phyloP scores from a whole-genome alignment of 2,797 vertebrate species.

The Peromyscus eremicus region DNA sequence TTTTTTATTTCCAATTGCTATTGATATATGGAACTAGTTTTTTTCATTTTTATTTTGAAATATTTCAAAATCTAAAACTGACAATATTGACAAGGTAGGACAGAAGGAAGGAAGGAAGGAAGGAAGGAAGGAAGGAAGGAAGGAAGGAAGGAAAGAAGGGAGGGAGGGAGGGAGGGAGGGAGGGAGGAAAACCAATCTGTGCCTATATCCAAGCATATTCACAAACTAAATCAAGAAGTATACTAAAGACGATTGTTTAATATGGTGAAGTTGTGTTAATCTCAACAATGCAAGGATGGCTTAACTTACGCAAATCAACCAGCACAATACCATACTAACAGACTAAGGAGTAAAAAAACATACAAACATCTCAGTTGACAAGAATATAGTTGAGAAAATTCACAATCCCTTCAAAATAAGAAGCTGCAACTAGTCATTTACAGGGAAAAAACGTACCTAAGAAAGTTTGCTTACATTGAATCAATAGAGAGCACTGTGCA shows the following conservation, averaged over 20 bases:
- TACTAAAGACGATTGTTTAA: background rate
- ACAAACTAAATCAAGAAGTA: background rate
- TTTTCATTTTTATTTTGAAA: background rate
- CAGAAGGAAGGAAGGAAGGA: background rate
- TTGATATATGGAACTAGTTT: background rate
- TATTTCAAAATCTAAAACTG: background rate
- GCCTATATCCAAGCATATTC: background rate
- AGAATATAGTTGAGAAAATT: background rate
- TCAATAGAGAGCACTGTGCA: background rate
- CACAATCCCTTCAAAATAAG: background rate
- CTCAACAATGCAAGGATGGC: background rate
- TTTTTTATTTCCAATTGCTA: background rate
- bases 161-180: rapidly evolving
- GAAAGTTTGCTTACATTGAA: background rate
- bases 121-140: background rate
- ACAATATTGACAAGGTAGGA: background rate
- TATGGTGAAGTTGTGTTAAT: background rate
- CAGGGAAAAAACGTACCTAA: background rate
- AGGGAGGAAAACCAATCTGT: background rate
- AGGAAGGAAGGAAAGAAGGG: background rate
- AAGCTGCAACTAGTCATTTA: background rate
- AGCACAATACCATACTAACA: background rate
- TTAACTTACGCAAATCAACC: background rate
- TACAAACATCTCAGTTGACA: background rate
- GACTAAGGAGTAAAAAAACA: background rate